phyloP scores from a whole-genome alignment of 2,888 invertebrate species.

The Mycalesis mineus region DNA sequence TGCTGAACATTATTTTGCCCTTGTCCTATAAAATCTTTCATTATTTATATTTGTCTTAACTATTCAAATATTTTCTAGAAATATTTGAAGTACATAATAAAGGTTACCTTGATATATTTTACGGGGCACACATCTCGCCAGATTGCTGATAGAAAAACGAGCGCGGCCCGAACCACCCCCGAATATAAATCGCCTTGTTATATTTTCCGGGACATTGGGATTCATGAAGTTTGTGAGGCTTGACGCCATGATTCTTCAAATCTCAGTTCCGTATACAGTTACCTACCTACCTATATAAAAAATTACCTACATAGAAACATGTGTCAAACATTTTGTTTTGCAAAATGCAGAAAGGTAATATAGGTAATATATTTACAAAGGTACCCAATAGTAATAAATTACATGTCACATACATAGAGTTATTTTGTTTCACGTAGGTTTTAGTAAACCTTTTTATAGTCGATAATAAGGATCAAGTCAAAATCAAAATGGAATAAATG shows the following conservation, averaged over 20 bases:
- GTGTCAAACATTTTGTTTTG: no score
- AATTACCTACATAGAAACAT: neutral
- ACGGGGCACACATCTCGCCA: slow-evolving; percentile 49
- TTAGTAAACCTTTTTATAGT: no score
- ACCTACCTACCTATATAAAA: neutral
- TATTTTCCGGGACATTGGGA: slow-evolving; percentile 76
- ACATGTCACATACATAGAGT: no score
- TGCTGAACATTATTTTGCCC: no score
- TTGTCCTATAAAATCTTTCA: no score
- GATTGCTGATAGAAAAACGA: slow-evolving; percentile 72
- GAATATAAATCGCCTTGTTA: slow-evolving; percentile 78
- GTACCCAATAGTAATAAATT: no score
- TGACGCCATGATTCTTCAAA: slow-evolving; percentile 56
- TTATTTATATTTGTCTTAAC: no score
- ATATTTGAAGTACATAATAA: slow-evolving; percentile 8
- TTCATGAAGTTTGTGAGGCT: slow-evolving; percentile 72
- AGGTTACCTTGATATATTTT: slow-evolving; percentile 31
- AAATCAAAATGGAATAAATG: no score
- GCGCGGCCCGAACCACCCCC: slow-evolving; percentile 54
- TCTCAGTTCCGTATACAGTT: slow-evolving; percentile 30
- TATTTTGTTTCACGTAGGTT: no score
- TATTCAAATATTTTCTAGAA: neutral
- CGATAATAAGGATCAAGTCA: no score
- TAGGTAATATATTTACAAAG: no score
- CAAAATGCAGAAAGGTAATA: no score